These are phyloP conservation scores for Globodera rostochiensis DNA, from an alignment of 1,140 invertebrate species.

Conservation along the genomic window DNA sequence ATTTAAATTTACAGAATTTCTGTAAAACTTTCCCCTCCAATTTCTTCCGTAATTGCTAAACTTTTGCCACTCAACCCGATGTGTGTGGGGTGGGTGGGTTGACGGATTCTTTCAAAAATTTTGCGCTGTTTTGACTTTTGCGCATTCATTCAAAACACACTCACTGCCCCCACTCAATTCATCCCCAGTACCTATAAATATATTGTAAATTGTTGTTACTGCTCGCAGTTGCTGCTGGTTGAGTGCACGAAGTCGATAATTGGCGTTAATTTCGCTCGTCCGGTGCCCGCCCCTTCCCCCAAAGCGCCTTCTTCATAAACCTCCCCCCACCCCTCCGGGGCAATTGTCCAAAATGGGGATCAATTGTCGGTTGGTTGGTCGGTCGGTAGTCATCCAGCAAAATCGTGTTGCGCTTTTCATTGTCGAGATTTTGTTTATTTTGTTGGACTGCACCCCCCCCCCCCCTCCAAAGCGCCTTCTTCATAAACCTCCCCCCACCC, in stretches of 20 bases:
- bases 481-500: not conserved
- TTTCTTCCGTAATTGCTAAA: not conserved
- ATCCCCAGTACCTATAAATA: too few species aligned
- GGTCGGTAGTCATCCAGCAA: too few species aligned
- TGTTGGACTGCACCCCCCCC: too few species aligned
- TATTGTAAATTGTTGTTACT: not conserved
- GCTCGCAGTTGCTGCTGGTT: not conserved
- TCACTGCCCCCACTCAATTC: too few species aligned
- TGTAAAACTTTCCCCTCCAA: not conserved
- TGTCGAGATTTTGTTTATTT: too few species aligned
- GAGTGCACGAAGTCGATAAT: constrained; percentile 9
- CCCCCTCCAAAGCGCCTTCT: too few species aligned
- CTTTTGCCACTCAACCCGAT: not conserved
- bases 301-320: not conserved
- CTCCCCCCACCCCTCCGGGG: not conserved
- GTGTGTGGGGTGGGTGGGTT: too few species aligned
- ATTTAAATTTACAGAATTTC: not conserved
- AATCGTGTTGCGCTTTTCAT: too few species aligned
- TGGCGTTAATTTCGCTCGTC: constrained; percentile 19
- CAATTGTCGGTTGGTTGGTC: too few species aligned
- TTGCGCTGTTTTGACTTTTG: not conserved
- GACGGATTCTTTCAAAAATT: not conserved
- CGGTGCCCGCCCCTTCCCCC: too few species aligned
- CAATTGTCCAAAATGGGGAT: not conserved
- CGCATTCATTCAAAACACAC: not conserved